Conservation (phyloP, 2,888 invertebrate genomes). For the Leistus spinibarbis region DNA sequence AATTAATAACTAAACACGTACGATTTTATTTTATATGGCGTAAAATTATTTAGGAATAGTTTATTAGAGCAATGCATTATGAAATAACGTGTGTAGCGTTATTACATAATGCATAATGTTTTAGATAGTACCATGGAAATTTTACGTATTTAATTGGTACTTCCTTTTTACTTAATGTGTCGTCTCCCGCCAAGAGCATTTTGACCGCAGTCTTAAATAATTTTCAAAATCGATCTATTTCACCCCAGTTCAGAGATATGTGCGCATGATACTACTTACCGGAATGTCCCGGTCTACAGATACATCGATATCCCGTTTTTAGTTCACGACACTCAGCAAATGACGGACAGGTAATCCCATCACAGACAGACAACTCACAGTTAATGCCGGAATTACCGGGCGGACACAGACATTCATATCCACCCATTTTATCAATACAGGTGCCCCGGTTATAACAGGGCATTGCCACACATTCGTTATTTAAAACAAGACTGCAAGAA, state of each 20-base stretch:
- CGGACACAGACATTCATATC: constrained; percentile 64
- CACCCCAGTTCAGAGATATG: too few species aligned
- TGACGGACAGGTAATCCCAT: constrained; percentile 64
- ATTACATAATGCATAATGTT: too few species aligned
- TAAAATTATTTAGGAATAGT: too few species aligned
- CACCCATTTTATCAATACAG: constrained; percentile 65
- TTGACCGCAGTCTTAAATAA: too few species aligned
- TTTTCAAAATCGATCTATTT: too few species aligned
- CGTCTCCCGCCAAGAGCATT: too few species aligned
- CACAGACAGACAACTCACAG: constrained; percentile 59
- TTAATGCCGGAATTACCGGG: constrained; percentile 62
- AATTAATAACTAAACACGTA: constrained; percentile 46
- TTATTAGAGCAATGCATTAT: too few species aligned
- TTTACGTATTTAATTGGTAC: too few species aligned
- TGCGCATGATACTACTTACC: constrained; percentile 59
- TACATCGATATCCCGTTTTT: constrained; percentile 61
- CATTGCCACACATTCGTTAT: constrained; percentile 63
- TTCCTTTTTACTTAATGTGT: too few species aligned
- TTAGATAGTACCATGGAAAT: too few species aligned
- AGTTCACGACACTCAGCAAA: constrained; percentile 70
- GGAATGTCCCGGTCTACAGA: constrained; percentile 69
- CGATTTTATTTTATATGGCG: too few species aligned
- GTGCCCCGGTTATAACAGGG: constrained; percentile 68
- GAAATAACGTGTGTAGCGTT: too few species aligned
- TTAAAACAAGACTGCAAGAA: not conserved